phyloP scores from a whole-genome alignment of 2,113 vertebrate genomes.

The Caranx melampygus region DNA sequence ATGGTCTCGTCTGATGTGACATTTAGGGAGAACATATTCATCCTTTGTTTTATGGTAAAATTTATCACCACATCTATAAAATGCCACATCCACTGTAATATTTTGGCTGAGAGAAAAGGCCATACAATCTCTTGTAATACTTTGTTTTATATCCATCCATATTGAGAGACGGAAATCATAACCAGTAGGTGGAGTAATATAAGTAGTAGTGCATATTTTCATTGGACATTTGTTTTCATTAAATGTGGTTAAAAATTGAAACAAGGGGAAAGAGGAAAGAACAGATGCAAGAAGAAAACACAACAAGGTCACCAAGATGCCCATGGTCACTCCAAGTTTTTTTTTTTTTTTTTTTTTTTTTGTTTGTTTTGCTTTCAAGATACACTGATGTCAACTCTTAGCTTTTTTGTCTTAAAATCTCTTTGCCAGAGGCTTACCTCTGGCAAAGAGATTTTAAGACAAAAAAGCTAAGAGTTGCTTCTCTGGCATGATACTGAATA shows the following conservation, averaged over 20 bases:
- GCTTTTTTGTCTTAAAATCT: not conserved
- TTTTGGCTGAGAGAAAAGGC: constrained; percentile 36
- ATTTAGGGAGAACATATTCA: constrained; percentile 45
- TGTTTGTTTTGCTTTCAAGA: no score
- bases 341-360: not conserved
- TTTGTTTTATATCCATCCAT: constrained; percentile 25
- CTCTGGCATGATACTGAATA: not conserved
- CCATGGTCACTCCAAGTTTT: constrained; percentile 1
- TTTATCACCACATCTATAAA: constrained; percentile 29
- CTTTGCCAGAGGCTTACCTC: no score
- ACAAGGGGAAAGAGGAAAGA: not conserved
- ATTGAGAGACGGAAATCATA: not conserved
- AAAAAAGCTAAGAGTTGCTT: not conserved
- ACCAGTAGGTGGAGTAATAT: not conserved
- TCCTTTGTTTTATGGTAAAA: constrained; percentile 42
- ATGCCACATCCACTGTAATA: constrained; percentile 35
- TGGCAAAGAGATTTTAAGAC: constrained; percentile 1
- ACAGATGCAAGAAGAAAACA: not conserved
- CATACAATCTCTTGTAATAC: constrained; percentile 2
- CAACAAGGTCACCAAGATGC: not conserved
- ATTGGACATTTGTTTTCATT: not conserved
- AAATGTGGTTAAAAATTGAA: not conserved
- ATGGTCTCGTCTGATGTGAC: constrained; percentile 39
- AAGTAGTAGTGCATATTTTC: not conserved
- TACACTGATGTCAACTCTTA: no score